Base-by-base conservation (phyloP, 1,140 invertebrate species). In the Calliphora vicina region DNA sequence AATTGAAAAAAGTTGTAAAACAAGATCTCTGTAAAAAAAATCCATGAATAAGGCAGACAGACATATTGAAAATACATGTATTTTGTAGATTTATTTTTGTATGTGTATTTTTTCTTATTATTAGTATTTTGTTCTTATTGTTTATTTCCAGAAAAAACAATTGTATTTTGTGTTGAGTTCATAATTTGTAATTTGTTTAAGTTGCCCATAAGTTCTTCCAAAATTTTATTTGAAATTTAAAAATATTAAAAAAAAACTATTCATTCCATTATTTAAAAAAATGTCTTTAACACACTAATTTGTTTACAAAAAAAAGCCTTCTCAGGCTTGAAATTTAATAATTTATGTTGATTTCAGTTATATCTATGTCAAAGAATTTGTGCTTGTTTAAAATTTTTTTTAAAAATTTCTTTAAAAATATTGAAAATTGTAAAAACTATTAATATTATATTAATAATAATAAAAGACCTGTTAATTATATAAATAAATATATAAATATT, bases 261-360 rank as follows among this genome's bases (percentile, higher is more conserved):
- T 35, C 27, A 76, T 76, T 35, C 27, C 73, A 76, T 27, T 73
- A n/a, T 73, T 73, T 73, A 73, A 73, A 73, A 73, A 73, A 23
- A 73, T 17, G 29, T 35, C 27, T 25, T 73, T 73, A 73, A 73
- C 8, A 5, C 9, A 26, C n/a, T 73, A 73, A 26, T 26, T 73
- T 20, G 23, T 73, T 73, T 26, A n/a, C 9, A 15, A 35, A 35
- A n/a, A 3, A 8, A 12, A 50, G 45, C 45, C 45, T 13, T 35
- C n/a, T n/a, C 4, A 50, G 45, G 57, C 57, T 61, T 61, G 20
- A 61, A 61, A 15, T 61, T 50, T 50, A 50, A 20, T 67, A 13
- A 50, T 50, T 50, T 50, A 6, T 17, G n/a, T n/a, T n/a, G n/a
- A n/a, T n/a, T n/a, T n/a, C n/a, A n/a, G n/a, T 17, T 50, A 50